These are phyloP conservation scores for Aphelocoma coerulescens DNA, from an alignment of 2,113 vertebrate species.

Conservation along the genomic window DNA sequence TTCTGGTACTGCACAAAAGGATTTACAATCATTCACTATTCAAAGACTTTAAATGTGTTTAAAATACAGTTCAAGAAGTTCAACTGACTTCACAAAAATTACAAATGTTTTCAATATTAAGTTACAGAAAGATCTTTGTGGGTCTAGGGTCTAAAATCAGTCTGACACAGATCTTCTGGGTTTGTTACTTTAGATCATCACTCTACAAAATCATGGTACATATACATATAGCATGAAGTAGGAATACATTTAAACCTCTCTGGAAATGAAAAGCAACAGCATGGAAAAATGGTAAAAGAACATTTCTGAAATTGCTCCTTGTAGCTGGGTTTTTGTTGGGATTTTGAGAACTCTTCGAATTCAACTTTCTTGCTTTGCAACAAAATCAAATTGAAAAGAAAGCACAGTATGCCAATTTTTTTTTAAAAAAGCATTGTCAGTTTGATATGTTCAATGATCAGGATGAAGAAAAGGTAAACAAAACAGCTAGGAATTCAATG, in stretches of 20 bases:
- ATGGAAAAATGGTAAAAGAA: background rate
- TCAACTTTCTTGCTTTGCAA: background rate
- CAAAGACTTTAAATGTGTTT: background rate
- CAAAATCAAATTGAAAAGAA: background rate
- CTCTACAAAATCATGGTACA: background rate
- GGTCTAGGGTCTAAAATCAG: background rate
- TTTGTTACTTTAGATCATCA: background rate
- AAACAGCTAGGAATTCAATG: background rate
- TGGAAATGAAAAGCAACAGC: background rate
- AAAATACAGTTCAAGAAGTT: background rate
- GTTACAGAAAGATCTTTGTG: background rate
- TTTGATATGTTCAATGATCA: background rate
- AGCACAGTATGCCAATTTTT: accelerated
- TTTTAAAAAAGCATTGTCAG: background rate
- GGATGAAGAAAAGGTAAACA: background rate
- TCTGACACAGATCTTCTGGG: background rate
- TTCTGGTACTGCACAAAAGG: background rate
- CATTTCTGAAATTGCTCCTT: background rate
- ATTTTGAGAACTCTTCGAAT: background rate
- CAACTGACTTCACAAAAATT: background rate
- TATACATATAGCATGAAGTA: background rate
- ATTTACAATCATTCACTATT: background rate
- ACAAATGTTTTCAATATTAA: background rate
- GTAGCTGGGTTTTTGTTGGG: background rate
- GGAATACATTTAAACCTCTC: background rate